Percentiles rank a stretch among this genome's conserved stretches.
phyloP scores from a whole-genome alignment of 2,113 vertebrate species.

The Trogon surrucura region DNA sequence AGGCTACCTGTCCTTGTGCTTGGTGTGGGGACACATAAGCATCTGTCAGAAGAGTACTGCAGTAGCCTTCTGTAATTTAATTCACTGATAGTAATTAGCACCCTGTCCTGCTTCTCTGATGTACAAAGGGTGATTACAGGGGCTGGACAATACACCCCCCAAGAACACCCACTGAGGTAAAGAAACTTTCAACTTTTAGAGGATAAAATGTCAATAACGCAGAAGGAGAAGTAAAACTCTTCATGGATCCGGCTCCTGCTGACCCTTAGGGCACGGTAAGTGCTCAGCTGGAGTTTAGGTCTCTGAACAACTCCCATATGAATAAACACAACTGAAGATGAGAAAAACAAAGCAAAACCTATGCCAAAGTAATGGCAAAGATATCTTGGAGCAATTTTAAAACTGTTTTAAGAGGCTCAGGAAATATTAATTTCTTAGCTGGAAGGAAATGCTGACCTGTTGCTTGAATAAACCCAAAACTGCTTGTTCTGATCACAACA shows the following conservation, averaged over 20 bases:
- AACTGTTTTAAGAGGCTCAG: not conserved
- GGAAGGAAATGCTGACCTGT: not conserved
- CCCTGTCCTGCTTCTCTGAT: not conserved
- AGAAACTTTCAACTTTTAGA: not conserved
- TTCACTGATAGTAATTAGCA: not conserved
- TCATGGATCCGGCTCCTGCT: not conserved
- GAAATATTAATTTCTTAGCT: not conserved
- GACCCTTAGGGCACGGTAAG: not conserved
- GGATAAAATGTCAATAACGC: not conserved
- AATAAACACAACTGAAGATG: not conserved
- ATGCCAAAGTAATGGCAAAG: not conserved
- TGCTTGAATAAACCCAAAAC: not conserved
- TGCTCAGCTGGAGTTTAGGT: not conserved
- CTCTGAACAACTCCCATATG: not conserved
- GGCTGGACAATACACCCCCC: no score
- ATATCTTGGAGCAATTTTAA: not conserved
- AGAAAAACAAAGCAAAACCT: not conserved
- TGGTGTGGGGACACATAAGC: not conserved
- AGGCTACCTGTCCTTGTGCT: not conserved
- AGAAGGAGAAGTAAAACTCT: not conserved
- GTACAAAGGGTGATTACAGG: not conserved
- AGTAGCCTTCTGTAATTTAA: not conserved
- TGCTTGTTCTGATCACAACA: not conserved
- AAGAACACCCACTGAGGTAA: not conserved
- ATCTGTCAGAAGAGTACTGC: not conserved